phyloP scores from a whole-genome alignment of 2,797 vertebrate species.

The Tenualosa thibaudeaui region DNA sequence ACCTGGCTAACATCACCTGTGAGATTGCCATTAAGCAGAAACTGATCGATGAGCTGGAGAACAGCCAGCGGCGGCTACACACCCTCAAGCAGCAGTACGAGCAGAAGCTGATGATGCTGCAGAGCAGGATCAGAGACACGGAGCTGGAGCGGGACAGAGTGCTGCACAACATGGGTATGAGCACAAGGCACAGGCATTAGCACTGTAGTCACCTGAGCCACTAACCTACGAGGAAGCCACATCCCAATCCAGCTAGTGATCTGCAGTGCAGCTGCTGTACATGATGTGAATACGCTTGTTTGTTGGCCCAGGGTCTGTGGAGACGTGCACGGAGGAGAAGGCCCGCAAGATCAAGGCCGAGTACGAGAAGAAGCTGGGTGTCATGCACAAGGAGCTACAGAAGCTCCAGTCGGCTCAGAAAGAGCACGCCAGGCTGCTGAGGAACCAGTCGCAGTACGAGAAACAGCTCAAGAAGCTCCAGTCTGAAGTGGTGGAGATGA shows the following conservation, averaged over 20 bases:
- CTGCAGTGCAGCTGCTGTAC: not conserved
- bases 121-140: slow-evolving; percentile 89
- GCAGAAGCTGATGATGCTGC: slow-evolving; percentile 88
- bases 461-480: slow-evolving; percentile 94
- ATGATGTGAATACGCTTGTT: not conserved
- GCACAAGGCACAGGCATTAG: not conserved
- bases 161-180: slow-evolving; percentile 89
- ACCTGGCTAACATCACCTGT: slow-evolving; percentile 87
- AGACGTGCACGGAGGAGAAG: slow-evolving; percentile 92
- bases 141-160: slow-evolving; percentile 96
- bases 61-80: slow-evolving; percentile 92
- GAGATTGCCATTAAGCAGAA: slow-evolving; percentile 99
- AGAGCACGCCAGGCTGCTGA: slow-evolving; percentile 92
- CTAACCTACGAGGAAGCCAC: no score
- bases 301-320: slow-evolving; percentile 79
- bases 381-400: slow-evolving; percentile 95
- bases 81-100: slow-evolving; percentile 95
- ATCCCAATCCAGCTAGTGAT: no score
- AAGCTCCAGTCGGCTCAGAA: slow-evolving; percentile 94
- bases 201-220: not conserved
- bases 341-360: slow-evolving; percentile 91
- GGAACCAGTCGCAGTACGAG: slow-evolving; percentile 97
- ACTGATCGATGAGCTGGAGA: slow-evolving; percentile 96
- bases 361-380: slow-evolving; percentile 92
- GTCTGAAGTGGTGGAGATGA: slow-evolving; percentile 94